Evolutionary conservation across 2,888 invertebrate species (phyloP).

Genomic region (Abscondita cerata): DNA sequence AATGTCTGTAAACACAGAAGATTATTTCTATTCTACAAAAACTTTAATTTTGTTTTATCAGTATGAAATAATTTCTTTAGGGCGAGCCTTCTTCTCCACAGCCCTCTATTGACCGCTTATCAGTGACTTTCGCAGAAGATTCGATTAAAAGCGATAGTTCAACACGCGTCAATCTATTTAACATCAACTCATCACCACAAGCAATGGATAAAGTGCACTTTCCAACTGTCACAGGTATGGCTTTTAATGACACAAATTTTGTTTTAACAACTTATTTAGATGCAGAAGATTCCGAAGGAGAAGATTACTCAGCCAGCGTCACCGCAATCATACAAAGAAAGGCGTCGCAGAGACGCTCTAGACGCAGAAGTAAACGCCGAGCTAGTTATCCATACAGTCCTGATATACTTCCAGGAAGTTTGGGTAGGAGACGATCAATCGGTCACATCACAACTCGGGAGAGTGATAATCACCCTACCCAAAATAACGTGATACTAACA

Average conservation of each 20-base stretch:
- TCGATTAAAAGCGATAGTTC: constrained; percentile 49
- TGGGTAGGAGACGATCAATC: constrained; percentile 68
- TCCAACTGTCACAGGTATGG: constrained; percentile 42
- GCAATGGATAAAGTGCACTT: constrained; percentile 52
- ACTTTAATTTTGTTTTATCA: too few species aligned
- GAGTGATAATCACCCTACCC: constrained; percentile 66
- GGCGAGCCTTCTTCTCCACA: constrained; percentile 71
- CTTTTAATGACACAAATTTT: background rate
- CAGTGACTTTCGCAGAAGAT: constrained; percentile 74
- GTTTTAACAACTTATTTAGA: constrained; percentile 23
- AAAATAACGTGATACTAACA: too few species aligned
- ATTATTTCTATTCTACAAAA: too few species aligned
- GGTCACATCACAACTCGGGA: constrained; percentile 85
- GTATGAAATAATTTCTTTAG: too few species aligned
- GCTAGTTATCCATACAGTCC: constrained; percentile 69
- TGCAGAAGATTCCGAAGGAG: constrained; percentile 72
- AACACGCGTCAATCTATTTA: constrained; percentile 29
- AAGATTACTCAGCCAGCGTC: constrained; percentile 86
- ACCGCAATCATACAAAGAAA: constrained; percentile 83
- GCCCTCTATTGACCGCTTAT: constrained; percentile 73
- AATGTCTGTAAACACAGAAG: too few species aligned
- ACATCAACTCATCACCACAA: constrained; percentile 28
- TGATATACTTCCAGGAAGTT: constrained; percentile 54
- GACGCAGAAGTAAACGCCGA: constrained; percentile 68
- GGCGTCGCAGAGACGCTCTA: constrained; percentile 75